phyloP scores from a whole-genome alignment of 2,888 invertebrate species.

The Meandrusa payeni region DNA sequence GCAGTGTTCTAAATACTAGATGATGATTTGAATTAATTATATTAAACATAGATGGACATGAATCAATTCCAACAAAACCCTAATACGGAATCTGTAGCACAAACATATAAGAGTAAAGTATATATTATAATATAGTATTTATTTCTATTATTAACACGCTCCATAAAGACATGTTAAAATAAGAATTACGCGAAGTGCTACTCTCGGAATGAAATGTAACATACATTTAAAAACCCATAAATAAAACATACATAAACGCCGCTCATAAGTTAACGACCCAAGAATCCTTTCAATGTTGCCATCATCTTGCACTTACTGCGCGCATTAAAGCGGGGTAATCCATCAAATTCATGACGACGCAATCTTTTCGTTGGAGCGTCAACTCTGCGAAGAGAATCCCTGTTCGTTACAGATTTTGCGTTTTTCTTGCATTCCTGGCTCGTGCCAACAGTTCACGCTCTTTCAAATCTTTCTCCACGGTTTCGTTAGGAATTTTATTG shows the following conservation, averaged over 20 bases:
- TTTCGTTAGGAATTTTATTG: slow-evolving; percentile 31
- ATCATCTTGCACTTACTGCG: slow-evolving; percentile 12
- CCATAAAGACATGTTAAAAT: slow-evolving; percentile 3
- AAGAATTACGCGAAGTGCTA: too few relatives aligned
- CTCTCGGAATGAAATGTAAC: slow-evolving; percentile 4
- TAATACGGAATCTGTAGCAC: too few relatives aligned
- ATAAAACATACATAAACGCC: slow-evolving; percentile 7
- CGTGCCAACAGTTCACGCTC: slow-evolving; percentile 63
- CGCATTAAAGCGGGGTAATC: slow-evolving; percentile 25
- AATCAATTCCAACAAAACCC: too few relatives aligned
- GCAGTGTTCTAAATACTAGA: too few relatives aligned
- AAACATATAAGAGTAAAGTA: too few relatives aligned
- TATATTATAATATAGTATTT: too few relatives aligned
- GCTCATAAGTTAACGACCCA: slow-evolving; percentile 9
- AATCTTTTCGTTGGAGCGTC: slow-evolving; percentile 22
- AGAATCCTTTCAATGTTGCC: slow-evolving; percentile 22
- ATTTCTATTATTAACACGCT: too few relatives aligned
- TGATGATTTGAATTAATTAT: too few relatives aligned
- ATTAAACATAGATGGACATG: too few relatives aligned
- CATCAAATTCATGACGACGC: slow-evolving; percentile 26
- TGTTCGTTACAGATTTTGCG: slow-evolving; percentile 24
- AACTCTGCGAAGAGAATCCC: slow-evolving; percentile 24
- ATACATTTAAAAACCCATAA: slow-evolving; percentile 19
- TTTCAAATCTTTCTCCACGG: slow-evolving; percentile 46
- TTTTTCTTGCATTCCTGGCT: slow-evolving; percentile 62